Evolutionary conservation across 2,113 vertebrate genomes (phyloP).

Genomic region (Gavia stellata): DNA sequence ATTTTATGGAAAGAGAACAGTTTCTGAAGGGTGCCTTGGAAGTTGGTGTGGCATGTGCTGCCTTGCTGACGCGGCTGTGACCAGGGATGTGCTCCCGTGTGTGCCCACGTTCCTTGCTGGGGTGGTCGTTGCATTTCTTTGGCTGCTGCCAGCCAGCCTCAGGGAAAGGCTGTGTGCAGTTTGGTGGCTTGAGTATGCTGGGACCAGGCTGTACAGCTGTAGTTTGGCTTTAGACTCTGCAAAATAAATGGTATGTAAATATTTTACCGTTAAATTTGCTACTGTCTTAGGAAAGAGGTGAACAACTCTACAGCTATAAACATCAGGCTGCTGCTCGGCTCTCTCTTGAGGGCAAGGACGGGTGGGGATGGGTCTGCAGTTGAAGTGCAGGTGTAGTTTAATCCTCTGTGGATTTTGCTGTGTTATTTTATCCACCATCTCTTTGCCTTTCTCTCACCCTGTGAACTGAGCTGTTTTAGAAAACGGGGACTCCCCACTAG

Average conservation of each 20-base stretch:
- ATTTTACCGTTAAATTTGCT: neutral
- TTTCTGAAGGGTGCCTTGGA: neutral
- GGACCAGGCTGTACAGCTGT: neutral
- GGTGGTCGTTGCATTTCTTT: accelerated
- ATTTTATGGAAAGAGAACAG: accelerated
- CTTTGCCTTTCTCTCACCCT: neutral
- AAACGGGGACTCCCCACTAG: accelerated
- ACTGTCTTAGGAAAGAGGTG: accelerated
- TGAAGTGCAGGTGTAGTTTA: neutral
- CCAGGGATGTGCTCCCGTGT: accelerated
- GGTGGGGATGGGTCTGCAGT: accelerated
- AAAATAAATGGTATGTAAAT: accelerated
- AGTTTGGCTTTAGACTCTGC: neutral
- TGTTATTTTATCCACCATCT: accelerated
- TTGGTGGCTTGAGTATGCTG: neutral
- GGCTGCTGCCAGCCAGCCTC: neutral
- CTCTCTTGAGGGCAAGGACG: no score
- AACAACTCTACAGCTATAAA: accelerated
- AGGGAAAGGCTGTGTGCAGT: accelerated
- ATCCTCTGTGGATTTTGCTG: accelerated
- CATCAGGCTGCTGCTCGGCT: neutral
- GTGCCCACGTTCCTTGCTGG: accelerated
- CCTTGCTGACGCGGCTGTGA: neutral
- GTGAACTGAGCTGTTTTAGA: neutral
- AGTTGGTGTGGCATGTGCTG: accelerated